Evolutionary conservation across 2,113 vertebrate genomes (phyloP), one percentile per base, ranked within the genome.

Genomic region (Rhinopomastus cyanomelas): DNA sequence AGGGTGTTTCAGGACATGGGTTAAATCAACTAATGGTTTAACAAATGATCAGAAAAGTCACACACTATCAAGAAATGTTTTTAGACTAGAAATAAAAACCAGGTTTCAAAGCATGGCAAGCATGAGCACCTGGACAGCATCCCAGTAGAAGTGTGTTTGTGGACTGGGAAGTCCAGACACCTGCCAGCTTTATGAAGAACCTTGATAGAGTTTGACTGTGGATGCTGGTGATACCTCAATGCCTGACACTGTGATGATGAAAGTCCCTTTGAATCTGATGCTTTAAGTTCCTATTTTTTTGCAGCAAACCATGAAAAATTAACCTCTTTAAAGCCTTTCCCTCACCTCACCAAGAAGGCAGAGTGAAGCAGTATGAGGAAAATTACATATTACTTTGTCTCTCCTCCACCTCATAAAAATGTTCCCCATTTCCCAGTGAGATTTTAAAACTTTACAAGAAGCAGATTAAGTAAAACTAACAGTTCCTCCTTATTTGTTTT

Each of bases 31-130:
- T 44, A 32, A 42, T 11, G 12, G 2, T 7, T 61, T 32, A 76
- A 67, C 0, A 1, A 79, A 48, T 16, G 32, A 39, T 30, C 19
- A 77, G 30, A 22, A 52, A 19, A 3, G 39, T 6, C 26, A 60
- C 20, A 34, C 4, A 4, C 3, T 15, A 49, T 12, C 34, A 56
- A 2, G 0, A 11, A 20, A 5, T 36, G 8, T 0, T 39, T 69
- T 59, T 11, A 49, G 36, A 20, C 11, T 87, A 27, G 23, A 82
- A 80, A 80, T n/a, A 11, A 66, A 72, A 39, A 75, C 15, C 34
- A 65, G 12, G 13, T 44, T 89, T 69, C 57, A 19, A 83, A 73
- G n/a, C 12, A 29, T 13, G 10, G 37, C 7, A 52, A 71, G 48
- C 13, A 29, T 2, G 6, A 69, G 16, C 9, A 11, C 8, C 39